A percentile compares a stretch with the other conserved stretches of the same genome.
These are phyloP conservation scores for Lasius platythorax DNA, from an alignment of 2,888 invertebrate genomes.

Conservation along the genomic window DNA sequence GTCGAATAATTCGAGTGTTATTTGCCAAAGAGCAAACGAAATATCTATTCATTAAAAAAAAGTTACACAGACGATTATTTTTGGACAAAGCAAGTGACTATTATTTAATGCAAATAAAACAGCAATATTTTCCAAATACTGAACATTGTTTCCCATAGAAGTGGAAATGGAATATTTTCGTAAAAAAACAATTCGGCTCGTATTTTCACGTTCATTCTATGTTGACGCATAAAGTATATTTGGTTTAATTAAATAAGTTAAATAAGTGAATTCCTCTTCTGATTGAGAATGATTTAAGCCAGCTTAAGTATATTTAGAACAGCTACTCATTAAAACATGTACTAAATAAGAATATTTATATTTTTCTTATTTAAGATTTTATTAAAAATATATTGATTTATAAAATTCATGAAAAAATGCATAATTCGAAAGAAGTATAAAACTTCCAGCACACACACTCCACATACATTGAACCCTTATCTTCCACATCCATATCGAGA, in stretches of 20 bases:
- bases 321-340: too few relatives aligned
- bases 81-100: constrained; percentile 6
- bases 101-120: constrained; percentile 32
- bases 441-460: neutral
- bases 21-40: neutral
- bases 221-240: neutral
- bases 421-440: neutral
- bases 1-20: constrained; percentile 27
- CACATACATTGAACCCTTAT: neutral
- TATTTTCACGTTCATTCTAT: neutral
- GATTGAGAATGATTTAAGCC: neutral
- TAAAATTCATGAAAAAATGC: constrained; percentile 7
- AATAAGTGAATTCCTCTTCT: constrained; percentile 1
- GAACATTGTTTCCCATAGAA: neutral
- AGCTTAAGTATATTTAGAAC: neutral
- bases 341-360: neutral
- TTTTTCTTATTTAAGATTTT: neutral
- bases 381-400: neutral
- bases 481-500: neutral
- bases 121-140: neutral
- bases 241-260: neutral
- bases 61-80: constrained; percentile 8
- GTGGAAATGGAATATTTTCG: neutral
- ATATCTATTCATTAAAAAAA: constrained; percentile 29
- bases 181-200: neutral